phyloP scores from a whole-genome alignment of 2,113 vertebrate species.

The Poeciliopsis prolifica region DNA sequence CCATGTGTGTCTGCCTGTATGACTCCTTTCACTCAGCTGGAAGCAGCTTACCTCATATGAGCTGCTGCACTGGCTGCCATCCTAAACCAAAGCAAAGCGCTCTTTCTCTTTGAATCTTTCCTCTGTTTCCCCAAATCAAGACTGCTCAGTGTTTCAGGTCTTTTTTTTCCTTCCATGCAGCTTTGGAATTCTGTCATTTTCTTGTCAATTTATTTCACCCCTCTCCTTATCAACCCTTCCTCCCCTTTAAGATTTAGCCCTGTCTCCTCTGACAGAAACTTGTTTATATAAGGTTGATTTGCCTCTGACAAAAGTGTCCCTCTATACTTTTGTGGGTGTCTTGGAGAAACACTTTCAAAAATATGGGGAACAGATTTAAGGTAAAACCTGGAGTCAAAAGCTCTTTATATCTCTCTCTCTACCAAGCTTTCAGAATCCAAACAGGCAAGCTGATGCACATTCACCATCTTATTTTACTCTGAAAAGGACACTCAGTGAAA shows the following conservation, averaged over 20 bases:
- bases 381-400: conserved; percentile 68
- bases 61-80: conserved; percentile 63
- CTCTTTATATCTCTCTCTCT: conserved; percentile 54
- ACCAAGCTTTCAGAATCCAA: conserved; percentile 53
- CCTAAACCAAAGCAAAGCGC: conserved; percentile 54
- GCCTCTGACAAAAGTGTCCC: conserved; percentile 68
- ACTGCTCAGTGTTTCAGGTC: conserved; percentile 53
- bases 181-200: conserved; percentile 54
- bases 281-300: conserved; percentile 75
- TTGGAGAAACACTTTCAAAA: conserved; percentile 66
- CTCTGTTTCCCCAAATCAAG: conserved; percentile 53
- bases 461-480: conserved; percentile 40
- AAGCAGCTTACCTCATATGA: conserved; percentile 74
- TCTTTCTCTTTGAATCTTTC: conserved; percentile 28
- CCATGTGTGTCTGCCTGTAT: conserved; percentile 24
- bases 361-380: conserved; percentile 74
- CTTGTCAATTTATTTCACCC: conserved; percentile 41
- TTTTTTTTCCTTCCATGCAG: conserved; percentile 44
- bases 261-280: conserved; percentile 47
- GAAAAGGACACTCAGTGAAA: conserved; percentile 37
- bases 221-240: not conserved
- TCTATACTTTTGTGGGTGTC: conserved; percentile 57
- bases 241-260: conserved; percentile 30
- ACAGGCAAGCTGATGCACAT: conserved; percentile 49
- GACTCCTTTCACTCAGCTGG: conserved; percentile 62